These are phyloP conservation scores for Megastigmus dorsalis DNA, from an alignment of 2,888 invertebrate genomes.

Conservation along the genomic window DNA sequence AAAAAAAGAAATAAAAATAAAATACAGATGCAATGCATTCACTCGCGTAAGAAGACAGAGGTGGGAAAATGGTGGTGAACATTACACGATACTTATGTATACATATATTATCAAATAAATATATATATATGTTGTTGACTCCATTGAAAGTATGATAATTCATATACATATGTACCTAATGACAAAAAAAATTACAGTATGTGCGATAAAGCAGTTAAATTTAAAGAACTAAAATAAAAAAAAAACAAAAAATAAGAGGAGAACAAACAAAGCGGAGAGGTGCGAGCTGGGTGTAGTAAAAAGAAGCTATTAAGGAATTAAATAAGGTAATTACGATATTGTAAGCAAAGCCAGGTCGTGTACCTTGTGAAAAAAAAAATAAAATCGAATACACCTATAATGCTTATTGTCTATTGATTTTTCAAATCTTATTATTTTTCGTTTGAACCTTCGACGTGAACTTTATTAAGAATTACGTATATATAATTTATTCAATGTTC, in stretches of 20 bases:
- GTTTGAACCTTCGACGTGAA: too few species aligned
- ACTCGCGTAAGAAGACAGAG: slow-evolving; percentile 57
- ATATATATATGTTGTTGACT: slow-evolving; percentile 74
- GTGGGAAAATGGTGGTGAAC: slow-evolving; percentile 56
- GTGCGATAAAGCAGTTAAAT: slow-evolving; percentile 55
- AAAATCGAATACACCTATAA: slow-evolving; percentile 62
- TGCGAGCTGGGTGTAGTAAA: slow-evolving; percentile 20
- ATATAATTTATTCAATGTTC: too few species aligned
- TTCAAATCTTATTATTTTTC: too few species aligned
- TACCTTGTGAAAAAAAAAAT: slow-evolving; percentile 71
- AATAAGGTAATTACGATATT: slow-evolving; percentile 70
- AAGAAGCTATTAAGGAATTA: slow-evolving; percentile 63
- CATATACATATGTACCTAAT: slow-evolving; percentile 65
- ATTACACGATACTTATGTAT: slow-evolving; percentile 71
- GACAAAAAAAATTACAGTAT: slow-evolving; percentile 58
- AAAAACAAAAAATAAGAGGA: too few species aligned
- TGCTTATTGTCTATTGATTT: neutral
- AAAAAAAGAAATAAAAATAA: slow-evolving; percentile 40
- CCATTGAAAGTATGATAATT: slow-evolving; percentile 74
- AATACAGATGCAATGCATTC: slow-evolving; percentile 66
- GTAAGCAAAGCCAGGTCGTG: slow-evolving; percentile 70
- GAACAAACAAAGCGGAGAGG: slow-evolving; percentile 20
- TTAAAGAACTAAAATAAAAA: slow-evolving; percentile 61
- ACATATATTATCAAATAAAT: slow-evolving; percentile 69
- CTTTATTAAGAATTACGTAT: too few species aligned